Conservation (phyloP, 1,140 invertebrate genomes). For the Pomacea maculata region DNA sequence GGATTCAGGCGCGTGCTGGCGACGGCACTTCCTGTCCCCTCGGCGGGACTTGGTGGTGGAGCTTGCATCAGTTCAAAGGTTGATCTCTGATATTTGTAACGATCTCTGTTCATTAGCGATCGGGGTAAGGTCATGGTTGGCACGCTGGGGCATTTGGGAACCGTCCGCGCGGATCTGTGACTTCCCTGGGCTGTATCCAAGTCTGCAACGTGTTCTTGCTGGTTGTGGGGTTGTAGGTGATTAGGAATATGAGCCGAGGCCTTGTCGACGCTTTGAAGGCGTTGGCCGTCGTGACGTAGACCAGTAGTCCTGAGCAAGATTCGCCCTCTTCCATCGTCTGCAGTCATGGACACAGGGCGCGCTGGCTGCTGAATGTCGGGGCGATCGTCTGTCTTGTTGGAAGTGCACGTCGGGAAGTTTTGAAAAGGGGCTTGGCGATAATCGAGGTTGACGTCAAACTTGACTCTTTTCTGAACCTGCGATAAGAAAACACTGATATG, state of each 20-base stretch:
- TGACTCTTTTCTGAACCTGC: constrained; percentile 21
- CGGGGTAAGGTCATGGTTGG: constrained; percentile 6
- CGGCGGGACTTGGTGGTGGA: not conserved
- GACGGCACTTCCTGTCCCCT: not conserved
- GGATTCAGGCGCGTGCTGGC: not conserved
- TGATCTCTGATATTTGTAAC: not conserved
- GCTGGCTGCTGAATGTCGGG: not conserved
- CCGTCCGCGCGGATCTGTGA: not conserved
- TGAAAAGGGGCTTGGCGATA: not conserved
- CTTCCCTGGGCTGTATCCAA: not conserved
- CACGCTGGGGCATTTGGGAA: not conserved
- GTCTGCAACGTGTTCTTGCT: constrained; percentile 3
- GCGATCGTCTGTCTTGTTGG: too few species aligned
- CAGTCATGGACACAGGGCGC: constrained; percentile 1
- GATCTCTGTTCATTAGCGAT: not conserved
- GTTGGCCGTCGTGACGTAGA: not conserved
- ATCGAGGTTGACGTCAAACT: constrained; percentile 22
- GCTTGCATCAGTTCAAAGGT: constrained; percentile 6
- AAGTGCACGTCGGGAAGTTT: not conserved
- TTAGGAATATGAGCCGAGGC: not conserved
- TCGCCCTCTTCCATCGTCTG: not conserved
- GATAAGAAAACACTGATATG: not conserved
- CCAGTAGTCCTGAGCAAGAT: not conserved
- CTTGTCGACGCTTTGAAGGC: constrained; percentile 7
- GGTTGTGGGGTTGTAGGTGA: not conserved